phyloP scores from a whole-genome alignment of 2,113 vertebrate species.

The Otolemur garnettii region DNA sequence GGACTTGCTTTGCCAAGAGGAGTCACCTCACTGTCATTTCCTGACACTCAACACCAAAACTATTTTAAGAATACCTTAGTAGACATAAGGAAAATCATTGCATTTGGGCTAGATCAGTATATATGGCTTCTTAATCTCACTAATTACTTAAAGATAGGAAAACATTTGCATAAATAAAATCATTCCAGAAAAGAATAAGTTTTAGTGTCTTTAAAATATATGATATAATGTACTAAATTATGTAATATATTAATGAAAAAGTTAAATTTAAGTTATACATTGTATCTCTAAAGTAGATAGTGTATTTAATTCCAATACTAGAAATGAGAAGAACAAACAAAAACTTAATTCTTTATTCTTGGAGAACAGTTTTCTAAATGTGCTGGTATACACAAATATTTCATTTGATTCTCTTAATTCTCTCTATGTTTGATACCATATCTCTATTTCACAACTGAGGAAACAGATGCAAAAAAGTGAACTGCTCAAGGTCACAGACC shows the following conservation, averaged over 20 bases:
- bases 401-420: not conserved
- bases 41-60: not conserved
- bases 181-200: not conserved
- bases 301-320: constrained; percentile 8
- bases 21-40: not conserved
- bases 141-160: not conserved
- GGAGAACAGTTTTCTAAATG: constrained; percentile 22
- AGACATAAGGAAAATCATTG: not conserved
- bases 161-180: constrained; percentile 48
- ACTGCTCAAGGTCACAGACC: not conserved
- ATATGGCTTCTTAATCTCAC: constrained; percentile 56
- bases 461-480: constrained; percentile 31
- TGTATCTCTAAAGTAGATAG: not conserved
- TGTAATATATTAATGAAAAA: not conserved
- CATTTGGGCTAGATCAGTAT: not conserved
- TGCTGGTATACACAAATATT: not conserved
- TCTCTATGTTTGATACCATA: not conserved
- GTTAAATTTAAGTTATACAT: constrained; percentile 23
- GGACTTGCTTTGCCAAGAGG: not conserved
- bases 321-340: not conserved
- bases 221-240: not conserved
- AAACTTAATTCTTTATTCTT: constrained; percentile 2
- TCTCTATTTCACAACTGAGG: constrained; percentile 44
- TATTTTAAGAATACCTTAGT: constrained; percentile 13
- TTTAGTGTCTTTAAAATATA: not conserved